Base-by-base conservation (phyloP, 2,888 invertebrate genomes). In the Fragum sueziense region DNA sequence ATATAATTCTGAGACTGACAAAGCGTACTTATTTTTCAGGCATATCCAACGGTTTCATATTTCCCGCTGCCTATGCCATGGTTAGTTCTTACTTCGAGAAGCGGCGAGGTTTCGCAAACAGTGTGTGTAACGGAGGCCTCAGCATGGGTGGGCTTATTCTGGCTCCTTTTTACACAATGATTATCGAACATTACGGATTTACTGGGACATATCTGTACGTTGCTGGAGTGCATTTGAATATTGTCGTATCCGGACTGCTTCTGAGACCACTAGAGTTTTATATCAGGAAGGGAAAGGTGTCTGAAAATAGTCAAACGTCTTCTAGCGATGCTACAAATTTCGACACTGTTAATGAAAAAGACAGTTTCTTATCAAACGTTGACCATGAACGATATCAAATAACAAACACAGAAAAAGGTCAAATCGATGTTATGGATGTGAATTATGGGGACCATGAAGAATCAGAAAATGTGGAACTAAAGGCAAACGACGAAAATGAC, bases 61-160 rank as follows among this genome's bases (percentile, higher is more conserved):
- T 69, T 20, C 78, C 82, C 7, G 47, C 41, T 4, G 27, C 74
- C 9, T 29, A 61, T 6, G 52, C 79, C 7, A 67, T 67, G 27
- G 31, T 79, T 11, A 79, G 54, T 41, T 22, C 22, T 7, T 82
- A 82, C 67, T 82, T 82, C 62, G 70, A 67, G 25, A 68, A 76
- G n/a, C 57, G 67, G 17, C 29, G 79, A 31, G 82, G 79, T 3
- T 41, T 82, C 17, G 75, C 82, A 9, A 82, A 79, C 76, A 82
- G 67, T 68, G 41, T 74, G 2, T 68, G 29, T n/a, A 52, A 70
- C 31, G 27, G 25, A 7, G 78, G 78, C 9, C 76, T 76, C 1
- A 76, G 82, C 29, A 22, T 79, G 3, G 79, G 82, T 11, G 78
- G 73, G 0, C 76, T 82, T 33, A 74, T 41, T n/a, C 29, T 82